Base-by-base conservation (phyloP, 2,888 invertebrate genomes). In the Hydraecia micacea region DNA sequence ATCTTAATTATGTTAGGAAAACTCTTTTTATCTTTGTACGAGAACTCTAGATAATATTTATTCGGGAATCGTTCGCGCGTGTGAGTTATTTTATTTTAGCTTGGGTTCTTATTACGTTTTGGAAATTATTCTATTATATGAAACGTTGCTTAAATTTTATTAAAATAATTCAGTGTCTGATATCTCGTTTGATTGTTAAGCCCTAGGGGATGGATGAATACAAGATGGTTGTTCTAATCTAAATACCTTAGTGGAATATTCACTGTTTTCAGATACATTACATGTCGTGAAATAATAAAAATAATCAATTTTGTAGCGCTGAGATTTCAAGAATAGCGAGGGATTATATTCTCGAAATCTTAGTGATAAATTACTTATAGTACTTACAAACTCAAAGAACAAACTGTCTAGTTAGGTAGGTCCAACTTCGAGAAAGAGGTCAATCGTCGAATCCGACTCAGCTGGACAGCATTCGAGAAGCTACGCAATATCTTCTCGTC, bases 1-100 rank as follows among this genome's bases (percentile, higher is more conserved):
- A 80, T 66, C 68, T 73, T 87, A 87, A 85, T 85, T 76, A 76
- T 69, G 71, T 87, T 87, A 84, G 62, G 55, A 32, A 76, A 80
- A 80, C 73, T 86, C 80, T 82, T 86, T 87, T 79, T 79, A 73
- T 75, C 74, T 73, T 70, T 60, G 18, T 42, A 39, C 67, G 65
- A 55, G 42, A 83, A 83, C 66, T 85, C 42, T 60, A 62, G 68
- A 72, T 75, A 68, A 72, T 75, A 75, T 81, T 85, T 75, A 84
- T 80, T 68, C 60, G 71, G 58, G 25, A 72, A 72, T 75, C 67
- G 75, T 75, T 81, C 80, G 42, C 46, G 79, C 79, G 52, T 81
- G 58, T 70, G 60, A 70, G 42, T 66, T 78, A 84, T 65, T 66
- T 79, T 79, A 78, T 70, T 78, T 46, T 32, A 36, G 42, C 36